Evolutionary conservation across 2,888 invertebrate species (phyloP).

Genomic region (Laspeyria flexula): DNA sequence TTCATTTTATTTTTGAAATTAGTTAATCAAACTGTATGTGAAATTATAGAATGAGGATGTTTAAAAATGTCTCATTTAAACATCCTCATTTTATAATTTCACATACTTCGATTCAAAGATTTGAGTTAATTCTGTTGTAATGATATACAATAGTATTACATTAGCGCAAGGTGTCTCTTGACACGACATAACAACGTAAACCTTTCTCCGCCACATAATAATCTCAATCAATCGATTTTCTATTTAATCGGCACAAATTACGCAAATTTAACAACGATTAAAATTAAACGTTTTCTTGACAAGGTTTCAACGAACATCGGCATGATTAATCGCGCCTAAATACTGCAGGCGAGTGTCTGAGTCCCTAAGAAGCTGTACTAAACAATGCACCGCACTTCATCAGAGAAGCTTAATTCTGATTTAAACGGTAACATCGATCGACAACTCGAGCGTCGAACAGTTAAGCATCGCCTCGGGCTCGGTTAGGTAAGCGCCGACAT

Average conservation of each 20-base stretch:
- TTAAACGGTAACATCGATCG: slow-evolving; percentile 65
- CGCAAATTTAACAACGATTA: slow-evolving; percentile 39
- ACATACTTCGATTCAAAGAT: too few species aligned
- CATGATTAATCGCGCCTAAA: slow-evolving; percentile 42
- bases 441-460: slow-evolving; percentile 53
- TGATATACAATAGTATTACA: too few species aligned
- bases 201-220: too few species aligned
- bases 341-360: slow-evolving; percentile 38
- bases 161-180: too few species aligned
- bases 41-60: too few species aligned
- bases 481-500: slow-evolving; percentile 63
- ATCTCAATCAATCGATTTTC: slow-evolving; percentile 27
- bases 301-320: slow-evolving; percentile 34
- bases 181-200: too few species aligned
- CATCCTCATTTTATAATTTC: too few species aligned
- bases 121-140: too few species aligned
- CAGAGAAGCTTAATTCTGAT: slow-evolving; percentile 60
- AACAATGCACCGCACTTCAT: slow-evolving; percentile 54
- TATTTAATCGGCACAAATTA: slow-evolving; percentile 35
- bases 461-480: slow-evolving; percentile 62
- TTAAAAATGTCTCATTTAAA: too few species aligned
- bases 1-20: too few species aligned
- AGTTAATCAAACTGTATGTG: too few species aligned
- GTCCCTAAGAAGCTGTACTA: slow-evolving; percentile 43
- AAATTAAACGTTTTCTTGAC: slow-evolving; percentile 46